Percentiles rank a stretch among this genome's conserved stretches.
Conservation (phyloP, 2,113 vertebrate species). For the Gadus chalcogrammus region DNA sequence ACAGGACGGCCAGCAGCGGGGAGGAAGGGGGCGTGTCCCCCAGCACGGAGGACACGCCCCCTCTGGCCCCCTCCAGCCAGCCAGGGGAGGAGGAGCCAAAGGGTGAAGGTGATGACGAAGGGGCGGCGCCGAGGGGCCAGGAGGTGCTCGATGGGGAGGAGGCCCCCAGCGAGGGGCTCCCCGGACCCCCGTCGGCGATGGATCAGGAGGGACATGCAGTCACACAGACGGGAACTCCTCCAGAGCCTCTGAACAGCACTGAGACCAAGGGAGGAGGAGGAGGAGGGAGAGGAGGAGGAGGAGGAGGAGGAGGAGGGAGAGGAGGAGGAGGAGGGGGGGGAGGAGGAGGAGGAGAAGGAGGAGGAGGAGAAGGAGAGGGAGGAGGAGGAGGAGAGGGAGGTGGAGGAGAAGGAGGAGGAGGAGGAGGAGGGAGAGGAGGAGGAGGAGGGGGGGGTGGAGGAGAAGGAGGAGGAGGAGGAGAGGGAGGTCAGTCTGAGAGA, state of each 20-base stretch:
- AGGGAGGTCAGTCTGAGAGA: background rate
- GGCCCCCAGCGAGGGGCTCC: too few species aligned
- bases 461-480: background rate
- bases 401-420: background rate
- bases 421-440: background rate
- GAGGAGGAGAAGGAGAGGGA: too few species aligned
- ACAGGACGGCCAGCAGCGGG: slow-evolving; percentile 59
- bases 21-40: slow-evolving; percentile 24
- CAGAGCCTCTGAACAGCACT: background rate
- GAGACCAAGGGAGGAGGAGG: background rate
- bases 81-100: slow-evolving; percentile 1
- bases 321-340: too few species aligned
- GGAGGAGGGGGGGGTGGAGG: background rate
- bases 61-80: background rate
- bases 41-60: slow-evolving; percentile 9
- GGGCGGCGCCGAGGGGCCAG: background rate
- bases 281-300: slow-evolving; percentile 2
- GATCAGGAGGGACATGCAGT: too few species aligned
- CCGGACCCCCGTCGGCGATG: too few species aligned
- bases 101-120: background rate
- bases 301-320: background rate
- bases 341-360: too few species aligned
- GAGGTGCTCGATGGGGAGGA: too few species aligned
- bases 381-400: background rate
- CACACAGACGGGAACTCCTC: background rate